Conservation (phyloP, 2,797 vertebrate genomes). For the Intellagama lesueurii region DNA sequence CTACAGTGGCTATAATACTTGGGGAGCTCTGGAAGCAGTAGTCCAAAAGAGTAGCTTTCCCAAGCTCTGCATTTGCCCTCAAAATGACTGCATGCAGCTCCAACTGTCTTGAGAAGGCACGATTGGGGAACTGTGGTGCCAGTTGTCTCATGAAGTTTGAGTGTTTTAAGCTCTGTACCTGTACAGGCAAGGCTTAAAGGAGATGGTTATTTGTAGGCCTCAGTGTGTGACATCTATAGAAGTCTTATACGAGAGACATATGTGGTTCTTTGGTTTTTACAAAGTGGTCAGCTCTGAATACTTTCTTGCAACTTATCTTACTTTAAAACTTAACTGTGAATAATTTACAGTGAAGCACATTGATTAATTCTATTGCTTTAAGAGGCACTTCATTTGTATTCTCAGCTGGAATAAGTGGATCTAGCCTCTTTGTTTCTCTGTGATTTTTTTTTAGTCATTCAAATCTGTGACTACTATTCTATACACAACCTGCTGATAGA, state of each 20-base stretch:
- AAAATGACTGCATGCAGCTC: not conserved
- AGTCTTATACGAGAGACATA: not conserved
- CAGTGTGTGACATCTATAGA: not conserved
- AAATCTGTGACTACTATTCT: conserved; percentile 13
- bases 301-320: not conserved
- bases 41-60: too few species aligned
- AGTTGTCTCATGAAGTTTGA: not conserved
- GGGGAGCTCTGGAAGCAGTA: too few species aligned
- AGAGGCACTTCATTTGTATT: not conserved
- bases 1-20: too few species aligned
- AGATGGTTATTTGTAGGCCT: not conserved
- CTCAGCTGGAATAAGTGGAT: not conserved
- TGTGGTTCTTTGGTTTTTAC: not conserved
- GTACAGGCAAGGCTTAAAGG: not conserved
- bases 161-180: not conserved
- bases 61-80: too few species aligned
- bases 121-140: not conserved
- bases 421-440: not conserved
- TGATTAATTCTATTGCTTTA: not conserved
- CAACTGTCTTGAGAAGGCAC: not conserved
- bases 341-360: not conserved
- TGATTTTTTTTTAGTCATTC: not conserved
- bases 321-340: not conserved
- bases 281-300: not conserved
- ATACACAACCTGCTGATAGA: not conserved